These are phyloP conservation scores for Kryptopterus vitreolus DNA, from an alignment of 2,797 vertebrate species.

Conservation along the genomic window DNA sequence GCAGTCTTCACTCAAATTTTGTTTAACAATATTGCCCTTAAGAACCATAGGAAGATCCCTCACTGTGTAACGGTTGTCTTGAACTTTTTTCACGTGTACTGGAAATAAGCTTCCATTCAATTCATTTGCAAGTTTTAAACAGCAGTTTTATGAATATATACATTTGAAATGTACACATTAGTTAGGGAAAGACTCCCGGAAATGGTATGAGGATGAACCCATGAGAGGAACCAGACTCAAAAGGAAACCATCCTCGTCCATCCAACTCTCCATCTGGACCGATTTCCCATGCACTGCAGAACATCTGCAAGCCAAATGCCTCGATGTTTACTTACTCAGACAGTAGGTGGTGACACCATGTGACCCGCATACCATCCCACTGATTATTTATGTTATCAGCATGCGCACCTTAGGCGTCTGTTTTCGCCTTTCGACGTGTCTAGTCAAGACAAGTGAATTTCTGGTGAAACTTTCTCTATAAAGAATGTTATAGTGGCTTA, in stretches of 20 bases:
- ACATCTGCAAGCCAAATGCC: neutral
- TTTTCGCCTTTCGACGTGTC: neutral
- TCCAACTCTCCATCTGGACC: neutral
- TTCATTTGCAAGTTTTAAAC: too few species aligned
- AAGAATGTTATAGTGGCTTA: too few species aligned
- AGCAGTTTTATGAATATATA: too few species aligned
- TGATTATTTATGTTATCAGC: conserved; percentile 11
- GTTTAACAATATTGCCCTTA: neutral
- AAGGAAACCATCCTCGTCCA: too few species aligned
- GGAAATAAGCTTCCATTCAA: too few species aligned
- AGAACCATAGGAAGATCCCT: neutral
- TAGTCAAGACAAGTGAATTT: too few species aligned
- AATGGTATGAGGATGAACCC: too few species aligned
- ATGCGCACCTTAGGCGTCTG: neutral
- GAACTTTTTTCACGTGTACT: too few species aligned
- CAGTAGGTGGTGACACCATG: neutral
- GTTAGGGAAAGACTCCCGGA: too few species aligned
- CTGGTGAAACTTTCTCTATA: too few species aligned
- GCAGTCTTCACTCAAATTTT: neutral
- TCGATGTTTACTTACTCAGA: neutral
- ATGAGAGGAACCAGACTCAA: too few species aligned
- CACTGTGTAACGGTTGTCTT: neutral
- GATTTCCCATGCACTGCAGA: neutral
- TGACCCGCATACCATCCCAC: neutral
- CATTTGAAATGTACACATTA: too few species aligned